These are phyloP conservation scores for Nemotelus pantherinus DNA, from an alignment of 2,888 invertebrate species.

Conservation along the genomic window DNA sequence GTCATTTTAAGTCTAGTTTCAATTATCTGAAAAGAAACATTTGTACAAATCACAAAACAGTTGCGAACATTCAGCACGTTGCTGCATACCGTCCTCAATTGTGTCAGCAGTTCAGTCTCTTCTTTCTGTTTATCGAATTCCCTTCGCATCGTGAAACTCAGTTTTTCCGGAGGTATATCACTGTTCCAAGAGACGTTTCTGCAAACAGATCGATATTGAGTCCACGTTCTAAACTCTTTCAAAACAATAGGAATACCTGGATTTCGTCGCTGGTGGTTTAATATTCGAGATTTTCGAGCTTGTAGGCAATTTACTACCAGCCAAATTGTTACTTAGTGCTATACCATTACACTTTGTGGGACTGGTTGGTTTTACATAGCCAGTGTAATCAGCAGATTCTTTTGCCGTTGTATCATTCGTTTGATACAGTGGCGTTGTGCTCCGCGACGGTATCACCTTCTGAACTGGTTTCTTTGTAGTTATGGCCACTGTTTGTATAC, in stretches of 20 bases:
- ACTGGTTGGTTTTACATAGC: slow-evolving; percentile 66
- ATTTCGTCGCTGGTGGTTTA: slow-evolving; percentile 54
- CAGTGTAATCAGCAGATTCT: slow-evolving; percentile 59
- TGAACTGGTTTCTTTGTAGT: slow-evolving; percentile 72
- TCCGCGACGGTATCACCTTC: slow-evolving; percentile 82
- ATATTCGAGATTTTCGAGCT: slow-evolving; percentile 48
- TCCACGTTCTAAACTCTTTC: neutral
- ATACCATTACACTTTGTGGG: slow-evolving; percentile 60
- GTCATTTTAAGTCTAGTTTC: slow-evolving; percentile 90
- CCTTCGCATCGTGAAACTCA: slow-evolving; percentile 90
- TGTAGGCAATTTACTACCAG: slow-evolving; percentile 55
- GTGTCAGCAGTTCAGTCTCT: slow-evolving; percentile 85
- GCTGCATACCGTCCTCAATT: slow-evolving; percentile 76
- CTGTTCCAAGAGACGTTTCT: slow-evolving; percentile 76
- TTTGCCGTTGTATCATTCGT: slow-evolving; percentile 24
- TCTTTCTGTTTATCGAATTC: slow-evolving; percentile 92
- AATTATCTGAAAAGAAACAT: slow-evolving; percentile 74
- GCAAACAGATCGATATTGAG: slow-evolving; percentile 1
- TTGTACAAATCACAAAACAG: slow-evolving; percentile 5
- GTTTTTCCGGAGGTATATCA: slow-evolving; percentile 76
- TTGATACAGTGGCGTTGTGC: slow-evolving; percentile 58
- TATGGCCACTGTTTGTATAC: slow-evolving; percentile 10
- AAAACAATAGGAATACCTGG: slow-evolving; percentile 34
- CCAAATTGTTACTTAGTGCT: slow-evolving; percentile 56
- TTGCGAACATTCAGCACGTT: slow-evolving; percentile 13